Conservation (phyloP, 2,113 vertebrate species). For the Sitta europaea region DNA sequence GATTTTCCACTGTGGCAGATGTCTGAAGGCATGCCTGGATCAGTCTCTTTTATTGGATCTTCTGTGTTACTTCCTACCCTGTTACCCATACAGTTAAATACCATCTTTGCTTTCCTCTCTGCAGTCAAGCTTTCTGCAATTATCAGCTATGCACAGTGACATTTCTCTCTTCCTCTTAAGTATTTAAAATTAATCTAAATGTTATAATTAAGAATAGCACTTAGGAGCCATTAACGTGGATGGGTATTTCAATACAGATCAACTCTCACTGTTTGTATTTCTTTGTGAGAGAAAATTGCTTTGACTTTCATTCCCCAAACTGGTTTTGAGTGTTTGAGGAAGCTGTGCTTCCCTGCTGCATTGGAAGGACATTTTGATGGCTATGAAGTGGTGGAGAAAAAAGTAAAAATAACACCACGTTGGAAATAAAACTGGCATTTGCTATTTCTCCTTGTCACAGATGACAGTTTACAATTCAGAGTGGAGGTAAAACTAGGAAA, state of each 20-base stretch:
- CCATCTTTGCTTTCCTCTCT: not conserved
- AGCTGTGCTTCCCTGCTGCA: not conserved
- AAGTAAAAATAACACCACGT: fast-evolving
- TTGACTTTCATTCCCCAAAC: not conserved
- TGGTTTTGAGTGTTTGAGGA: not conserved
- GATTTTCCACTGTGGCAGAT: not conserved
- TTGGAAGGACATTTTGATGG: not conserved
- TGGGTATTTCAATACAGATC: not conserved
- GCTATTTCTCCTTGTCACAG: not conserved
- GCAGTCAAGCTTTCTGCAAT: not conserved
- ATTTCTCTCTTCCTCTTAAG: not conserved
- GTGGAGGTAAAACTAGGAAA: not conserved
- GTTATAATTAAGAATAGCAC: not conserved
- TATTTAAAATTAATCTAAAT: not conserved
- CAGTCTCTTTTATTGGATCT: not conserved
- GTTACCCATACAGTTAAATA: not conserved
- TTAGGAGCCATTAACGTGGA: not conserved
- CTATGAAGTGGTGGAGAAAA: not conserved
- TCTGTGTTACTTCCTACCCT: not conserved
- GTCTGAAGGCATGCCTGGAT: not conserved
- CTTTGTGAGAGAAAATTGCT: not conserved
- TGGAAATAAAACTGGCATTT: not conserved
- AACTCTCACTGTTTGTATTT: not conserved
- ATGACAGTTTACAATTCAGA: not conserved
- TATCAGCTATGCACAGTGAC: not conserved